Conservation (phyloP, 2,888 invertebrate genomes). For the Agrochola circellaris region DNA sequence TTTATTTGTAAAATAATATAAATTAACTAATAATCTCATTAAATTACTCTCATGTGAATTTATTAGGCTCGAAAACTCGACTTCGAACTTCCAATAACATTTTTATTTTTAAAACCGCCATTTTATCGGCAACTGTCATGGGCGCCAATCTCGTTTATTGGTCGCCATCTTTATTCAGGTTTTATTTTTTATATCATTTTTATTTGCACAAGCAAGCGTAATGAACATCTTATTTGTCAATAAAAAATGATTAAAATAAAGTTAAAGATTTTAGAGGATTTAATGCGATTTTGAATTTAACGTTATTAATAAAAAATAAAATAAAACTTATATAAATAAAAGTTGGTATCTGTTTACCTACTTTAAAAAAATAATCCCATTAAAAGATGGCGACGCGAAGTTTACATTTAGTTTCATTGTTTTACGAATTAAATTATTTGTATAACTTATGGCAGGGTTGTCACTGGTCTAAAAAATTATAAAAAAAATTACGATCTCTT, state of each 20-base stretch:
- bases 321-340: no score
- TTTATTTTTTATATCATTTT: constrained; percentile 24
- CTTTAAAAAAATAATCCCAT: constrained; percentile 16
- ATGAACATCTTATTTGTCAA: neutral
- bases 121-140: constrained; percentile 46
- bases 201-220: constrained; percentile 20
- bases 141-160: constrained; percentile 27
- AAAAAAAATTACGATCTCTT: constrained; percentile 70
- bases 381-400: constrained; percentile 39
- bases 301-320: no score
- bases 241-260: neutral
- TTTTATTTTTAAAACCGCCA: constrained; percentile 50
- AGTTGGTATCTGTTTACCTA: no score
- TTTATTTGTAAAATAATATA: constrained; percentile 76
- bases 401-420: constrained; percentile 37
- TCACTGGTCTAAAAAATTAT: constrained; percentile 63
- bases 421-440: constrained; percentile 55
- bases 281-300: neutral
- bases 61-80: constrained; percentile 47
- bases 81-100: constrained; percentile 41
- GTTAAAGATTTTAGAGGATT: neutral
- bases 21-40: constrained; percentile 85
- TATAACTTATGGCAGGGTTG: constrained; percentile 67
- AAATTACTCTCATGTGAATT: constrained; percentile 68
- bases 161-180: constrained; percentile 48